Conservation (phyloP, 2,113 vertebrate species). For the Perca fluviatilis region DNA sequence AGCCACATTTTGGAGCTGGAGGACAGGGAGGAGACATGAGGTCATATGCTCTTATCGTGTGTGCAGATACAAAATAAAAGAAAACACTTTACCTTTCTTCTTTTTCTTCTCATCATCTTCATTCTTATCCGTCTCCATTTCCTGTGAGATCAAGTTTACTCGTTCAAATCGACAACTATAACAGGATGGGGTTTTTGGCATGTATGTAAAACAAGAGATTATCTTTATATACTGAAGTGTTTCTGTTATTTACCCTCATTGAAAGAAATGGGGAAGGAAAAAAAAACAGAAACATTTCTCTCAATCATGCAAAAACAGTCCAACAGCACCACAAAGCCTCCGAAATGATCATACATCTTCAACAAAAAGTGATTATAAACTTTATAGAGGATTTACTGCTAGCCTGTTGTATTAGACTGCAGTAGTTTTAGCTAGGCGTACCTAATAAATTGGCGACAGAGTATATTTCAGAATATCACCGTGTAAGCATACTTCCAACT, state of each 20-base stretch:
- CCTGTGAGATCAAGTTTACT: slow-evolving; percentile 61
- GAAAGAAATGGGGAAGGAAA: no score
- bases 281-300: no score
- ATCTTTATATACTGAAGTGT: neutral
- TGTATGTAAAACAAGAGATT: neutral
- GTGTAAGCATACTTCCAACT: no score
- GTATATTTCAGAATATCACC: no score
- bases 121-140: slow-evolving; percentile 92
- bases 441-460: no score
- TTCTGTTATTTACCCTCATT: neutral
- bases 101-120: slow-evolving; percentile 88
- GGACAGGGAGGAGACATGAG: neutral
- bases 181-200: neutral
- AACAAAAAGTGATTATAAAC: no score
- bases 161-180: neutral
- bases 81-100: slow-evolving; percentile 79
- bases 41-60: accelerated
- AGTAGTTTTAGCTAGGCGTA: no score
- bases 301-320: no score
- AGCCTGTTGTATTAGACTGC: no score
- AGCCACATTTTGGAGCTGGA: slow-evolving; percentile 90
- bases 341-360: no score
- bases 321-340: no score
- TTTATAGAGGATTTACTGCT: no score
- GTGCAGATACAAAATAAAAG: neutral